These are phyloP conservation scores for Argyresthia albistria DNA, from an alignment of 2,888 invertebrate species.

Conservation along the genomic window DNA sequence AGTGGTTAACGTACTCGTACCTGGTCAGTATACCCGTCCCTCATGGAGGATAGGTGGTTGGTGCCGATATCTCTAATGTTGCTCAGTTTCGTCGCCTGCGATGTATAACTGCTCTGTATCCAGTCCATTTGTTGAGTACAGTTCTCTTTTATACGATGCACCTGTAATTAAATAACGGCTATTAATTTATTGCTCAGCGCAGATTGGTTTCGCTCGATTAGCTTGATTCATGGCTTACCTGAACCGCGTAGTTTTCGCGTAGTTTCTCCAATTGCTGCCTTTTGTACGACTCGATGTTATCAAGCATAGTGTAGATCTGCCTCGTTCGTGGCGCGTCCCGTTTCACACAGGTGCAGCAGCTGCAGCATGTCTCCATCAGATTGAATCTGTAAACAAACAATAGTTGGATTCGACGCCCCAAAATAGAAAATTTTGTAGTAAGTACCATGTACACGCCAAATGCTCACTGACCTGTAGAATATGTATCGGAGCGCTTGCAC, in stretches of 20 bases:
- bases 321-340: conserved; percentile 83
- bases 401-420: not conserved
- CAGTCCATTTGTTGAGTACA: conserved; percentile 95
- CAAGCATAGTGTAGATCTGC: conserved; percentile 90
- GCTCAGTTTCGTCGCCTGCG: conserved; percentile 87
- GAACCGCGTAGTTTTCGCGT: conserved; percentile 92
- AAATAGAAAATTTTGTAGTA: not conserved
- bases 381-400: conserved; percentile 73
- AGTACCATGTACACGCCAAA: not conserved
- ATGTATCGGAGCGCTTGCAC: conserved; percentile 82
- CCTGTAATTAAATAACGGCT: conserved; percentile 52
- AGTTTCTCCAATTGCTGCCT: conserved; percentile 89
- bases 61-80: conserved; percentile 95
- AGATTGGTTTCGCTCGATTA: too few relatives aligned
- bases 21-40: conserved; percentile 95
- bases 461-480: conserved; percentile 76
- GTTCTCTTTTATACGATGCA: conserved; percentile 92
- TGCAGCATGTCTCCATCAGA: conserved; percentile 81
- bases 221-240: conserved; percentile 65
- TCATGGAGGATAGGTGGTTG: conserved; percentile 85
- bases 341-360: conserved; percentile 81
- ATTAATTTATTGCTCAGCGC: not conserved
- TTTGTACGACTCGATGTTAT: conserved; percentile 92
- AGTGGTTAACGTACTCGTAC: conserved; percentile 50
- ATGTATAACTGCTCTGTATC: conserved; percentile 92